Conservation (phyloP, 2,888 invertebrate genomes). For the Tenthredo distinguenda region DNA sequence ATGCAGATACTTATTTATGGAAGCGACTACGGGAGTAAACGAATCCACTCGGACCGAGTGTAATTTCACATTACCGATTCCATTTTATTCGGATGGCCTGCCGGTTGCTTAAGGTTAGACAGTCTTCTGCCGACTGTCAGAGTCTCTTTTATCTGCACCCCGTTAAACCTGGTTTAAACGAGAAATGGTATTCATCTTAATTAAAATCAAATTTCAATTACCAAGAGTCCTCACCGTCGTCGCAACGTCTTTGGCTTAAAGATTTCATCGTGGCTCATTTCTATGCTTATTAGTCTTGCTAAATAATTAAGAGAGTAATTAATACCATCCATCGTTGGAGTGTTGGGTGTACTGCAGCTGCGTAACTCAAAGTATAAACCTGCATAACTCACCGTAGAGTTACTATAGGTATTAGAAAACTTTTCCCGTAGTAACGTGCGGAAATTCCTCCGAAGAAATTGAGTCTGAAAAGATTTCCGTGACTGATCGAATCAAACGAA, state of each 20-base stretch:
- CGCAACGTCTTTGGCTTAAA: not conserved
- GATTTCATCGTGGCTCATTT: constrained; percentile 16
- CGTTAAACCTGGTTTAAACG: constrained; percentile 25
- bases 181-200: constrained; percentile 42
- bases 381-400: not conserved
- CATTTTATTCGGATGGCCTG: not conserved
- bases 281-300: constrained; percentile 36
- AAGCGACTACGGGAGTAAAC: not conserved
- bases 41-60: not conserved
- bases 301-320: constrained; percentile 45
- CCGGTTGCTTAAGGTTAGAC: not conserved
- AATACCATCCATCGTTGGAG: constrained; percentile 33
- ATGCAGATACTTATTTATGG: constrained; percentile 10
- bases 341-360: constrained; percentile 9
- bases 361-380: not conserved
- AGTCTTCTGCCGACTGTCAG: not conserved
- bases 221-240: not conserved
- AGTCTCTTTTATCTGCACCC: constrained; percentile 24
- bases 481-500: constrained; percentile 27
- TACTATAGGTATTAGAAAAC: not conserved
- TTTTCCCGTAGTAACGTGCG: not conserved
- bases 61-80: constrained; percentile 33
- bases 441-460: not conserved
- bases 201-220: constrained; percentile 48
- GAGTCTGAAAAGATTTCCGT: not conserved